These are phyloP conservation scores for Arenaria interpres DNA, from an alignment of 2,113 vertebrate genomes.

Conservation along the genomic window DNA sequence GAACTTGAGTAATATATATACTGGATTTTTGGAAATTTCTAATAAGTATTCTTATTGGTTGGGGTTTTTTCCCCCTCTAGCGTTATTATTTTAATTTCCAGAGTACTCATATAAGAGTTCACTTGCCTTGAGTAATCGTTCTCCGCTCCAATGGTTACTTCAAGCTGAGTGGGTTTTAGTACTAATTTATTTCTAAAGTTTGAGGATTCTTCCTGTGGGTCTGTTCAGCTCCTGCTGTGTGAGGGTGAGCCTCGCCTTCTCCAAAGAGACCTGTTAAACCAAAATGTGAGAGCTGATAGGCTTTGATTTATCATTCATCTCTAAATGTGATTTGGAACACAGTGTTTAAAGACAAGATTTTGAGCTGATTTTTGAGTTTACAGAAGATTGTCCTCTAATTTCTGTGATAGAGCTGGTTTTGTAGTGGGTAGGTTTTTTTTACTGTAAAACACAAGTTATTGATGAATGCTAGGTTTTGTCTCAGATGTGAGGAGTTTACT, in stretches of 20 bases:
- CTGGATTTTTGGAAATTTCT: neutral
- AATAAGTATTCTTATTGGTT: neutral
- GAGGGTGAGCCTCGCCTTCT: neutral
- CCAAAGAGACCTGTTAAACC: neutral
- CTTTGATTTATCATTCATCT: neutral
- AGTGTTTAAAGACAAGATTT: neutral
- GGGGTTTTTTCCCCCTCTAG: neutral
- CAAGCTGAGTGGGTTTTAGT: slow-evolving; percentile 41
- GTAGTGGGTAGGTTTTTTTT: neutral
- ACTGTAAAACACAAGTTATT: neutral
- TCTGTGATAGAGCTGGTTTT: neutral
- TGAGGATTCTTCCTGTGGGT: slow-evolving; percentile 46
- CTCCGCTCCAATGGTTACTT: slow-evolving; percentile 29
- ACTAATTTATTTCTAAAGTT: slow-evolving; percentile 53
- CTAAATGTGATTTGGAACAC: neutral
- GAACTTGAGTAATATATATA: neutral
- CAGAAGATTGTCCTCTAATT: neutral
- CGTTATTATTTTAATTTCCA: slow-evolving; percentile 32
- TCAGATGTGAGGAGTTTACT: neutral
- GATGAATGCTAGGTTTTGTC: neutral
- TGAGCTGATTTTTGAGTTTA: neutral
- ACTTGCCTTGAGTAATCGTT: slow-evolving; percentile 32
- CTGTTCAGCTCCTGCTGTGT: neutral
- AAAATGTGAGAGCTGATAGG: neutral
- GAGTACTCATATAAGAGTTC: neutral